These are phyloP conservation scores for Magallana gigas DNA, from an alignment of 1,140 invertebrate species.

Conservation along the genomic window DNA sequence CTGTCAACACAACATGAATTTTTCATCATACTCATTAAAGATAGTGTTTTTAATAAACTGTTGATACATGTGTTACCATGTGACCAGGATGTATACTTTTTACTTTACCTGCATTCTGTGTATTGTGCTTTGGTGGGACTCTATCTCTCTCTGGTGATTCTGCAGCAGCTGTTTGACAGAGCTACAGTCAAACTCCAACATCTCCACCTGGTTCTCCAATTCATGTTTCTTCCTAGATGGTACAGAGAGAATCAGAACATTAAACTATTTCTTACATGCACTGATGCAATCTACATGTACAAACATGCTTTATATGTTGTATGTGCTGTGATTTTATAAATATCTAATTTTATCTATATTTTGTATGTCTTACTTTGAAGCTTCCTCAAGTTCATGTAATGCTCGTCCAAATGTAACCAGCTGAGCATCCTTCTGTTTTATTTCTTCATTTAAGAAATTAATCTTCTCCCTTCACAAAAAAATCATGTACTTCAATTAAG, in stretches of 20 bases:
- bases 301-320: background rate
- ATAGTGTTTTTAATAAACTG: no score
- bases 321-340: background rate
- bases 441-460: slow-evolving; percentile 63
- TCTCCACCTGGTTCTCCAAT: slow-evolving; percentile 61
- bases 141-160: slow-evolving; percentile 55
- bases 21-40: no score
- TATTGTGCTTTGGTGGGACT: slow-evolving; percentile 62
- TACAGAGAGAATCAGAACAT: no score
- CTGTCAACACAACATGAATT: slow-evolving; percentile 35
- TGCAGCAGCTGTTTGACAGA: slow-evolving; percentile 68
- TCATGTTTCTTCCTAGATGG: slow-evolving; percentile 64
- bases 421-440: slow-evolving; percentile 70
- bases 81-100: no score
- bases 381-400: slow-evolving; percentile 69
- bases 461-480: slow-evolving; percentile 66
- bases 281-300: no score
- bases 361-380: slow-evolving; percentile 58
- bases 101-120: slow-evolving; percentile 65
- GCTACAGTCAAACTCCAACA: slow-evolving; percentile 53
- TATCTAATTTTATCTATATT: background rate
- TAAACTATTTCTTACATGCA: no score
- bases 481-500: background rate
- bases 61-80: no score
- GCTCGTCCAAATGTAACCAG: slow-evolving; percentile 69